Evolutionary conservation across 2,888 invertebrate species (phyloP).

Genomic region (Yponomeuta sedellus): DNA sequence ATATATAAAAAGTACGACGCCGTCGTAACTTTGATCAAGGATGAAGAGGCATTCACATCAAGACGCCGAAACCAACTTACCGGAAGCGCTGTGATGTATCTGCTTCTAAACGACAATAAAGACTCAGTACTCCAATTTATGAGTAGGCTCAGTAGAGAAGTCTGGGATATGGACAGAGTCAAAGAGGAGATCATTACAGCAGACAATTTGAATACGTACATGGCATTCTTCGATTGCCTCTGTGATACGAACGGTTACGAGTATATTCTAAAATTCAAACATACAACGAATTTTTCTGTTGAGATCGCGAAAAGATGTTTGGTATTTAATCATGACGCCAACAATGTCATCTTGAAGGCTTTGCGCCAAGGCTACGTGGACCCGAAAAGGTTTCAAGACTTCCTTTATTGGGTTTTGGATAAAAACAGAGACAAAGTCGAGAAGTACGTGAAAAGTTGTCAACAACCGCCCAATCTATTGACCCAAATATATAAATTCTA

Average conservation of each 20-base stretch:
- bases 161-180: not conserved
- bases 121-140: not conserved
- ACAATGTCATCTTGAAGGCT: not conserved
- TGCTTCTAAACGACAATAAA: not conserved
- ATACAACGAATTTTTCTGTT: not conserved
- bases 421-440: not conserved
- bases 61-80: not conserved
- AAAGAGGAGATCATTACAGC: not conserved
- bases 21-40: not conserved
- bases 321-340: not conserved
- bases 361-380: not conserved
- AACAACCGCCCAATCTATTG: not conserved
- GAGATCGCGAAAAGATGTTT: not conserved
- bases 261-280: not conserved
- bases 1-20: not conserved
- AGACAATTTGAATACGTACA: not conserved
- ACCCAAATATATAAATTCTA: conserved; percentile 5
- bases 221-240: not conserved
- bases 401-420: not conserved
- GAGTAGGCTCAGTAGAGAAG: not conserved
- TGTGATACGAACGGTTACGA: not conserved
- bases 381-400: not conserved
- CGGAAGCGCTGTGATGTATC: not conserved
- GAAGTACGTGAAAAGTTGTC: not conserved
- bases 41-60: not conserved